Evolutionary conservation across 2,113 vertebrate genomes (phyloP), one percentile per base, ranked within the genome.

Genomic region (Thalassoma bifasciatum): DNA sequence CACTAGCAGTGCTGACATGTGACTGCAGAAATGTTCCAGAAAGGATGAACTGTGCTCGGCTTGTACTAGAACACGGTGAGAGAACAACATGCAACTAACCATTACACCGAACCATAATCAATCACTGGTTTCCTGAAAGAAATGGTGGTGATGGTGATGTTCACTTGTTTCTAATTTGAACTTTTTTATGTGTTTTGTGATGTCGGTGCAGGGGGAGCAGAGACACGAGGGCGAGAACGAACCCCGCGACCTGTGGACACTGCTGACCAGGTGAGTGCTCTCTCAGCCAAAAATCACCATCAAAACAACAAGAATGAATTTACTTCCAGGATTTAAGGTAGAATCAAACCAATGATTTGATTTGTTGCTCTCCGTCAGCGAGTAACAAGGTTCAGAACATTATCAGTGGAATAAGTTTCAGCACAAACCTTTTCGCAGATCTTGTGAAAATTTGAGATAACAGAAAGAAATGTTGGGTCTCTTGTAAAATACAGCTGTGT

Each of bases 1-100:
- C 62, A 67, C 42, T 19, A 57, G 56, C 63, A 82, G 13, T 47
- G 14, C n/a, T 51, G 59, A 77, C 53, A 64, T 66, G 51, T 72
- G 76, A 30, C 65, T 23, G 65, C 72, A 78, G 49, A 68, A 70
- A 58, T 60, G 54, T 79, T 85, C 60, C 38, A 62, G 42, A 47
- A 24, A 68, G 37, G 79, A 81, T 36, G 77, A 76, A 40, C 50
- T 68, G 72, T 83, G 40, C 86, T 74, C 57, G n/a, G 64, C 30
- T 60, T 40, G 50, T 72, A 30, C 65, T 70, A 75, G 74, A 53
- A 75, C 72, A 54, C 34, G 14, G 57, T 52, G 64, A 37, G 53
- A 66, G 72, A 74, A 66, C 61, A 50, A 38, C 73, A 52, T 23
- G 4, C 0, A 37, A 37, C 54, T 19, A 44, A 77, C 51, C 36